A percentile compares a stretch with the other conserved stretches of the same genome.
Conservation (phyloP, 2,888 invertebrate species). For the Pachycephus smyrnensis region DNA sequence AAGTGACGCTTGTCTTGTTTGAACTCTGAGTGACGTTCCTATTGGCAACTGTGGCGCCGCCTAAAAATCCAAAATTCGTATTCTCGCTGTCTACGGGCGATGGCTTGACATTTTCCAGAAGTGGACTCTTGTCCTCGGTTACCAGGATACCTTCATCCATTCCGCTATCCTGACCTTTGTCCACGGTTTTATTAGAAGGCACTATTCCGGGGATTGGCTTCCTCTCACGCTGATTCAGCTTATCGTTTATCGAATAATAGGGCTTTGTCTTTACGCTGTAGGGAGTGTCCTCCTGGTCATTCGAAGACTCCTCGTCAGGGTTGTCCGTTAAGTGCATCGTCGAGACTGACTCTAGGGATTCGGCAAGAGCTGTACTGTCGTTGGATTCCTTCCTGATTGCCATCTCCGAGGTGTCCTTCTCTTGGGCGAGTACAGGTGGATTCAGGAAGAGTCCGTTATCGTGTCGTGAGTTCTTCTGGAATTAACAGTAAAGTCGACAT, state of each 20-base stretch:
- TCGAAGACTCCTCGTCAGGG: constrained; percentile 54
- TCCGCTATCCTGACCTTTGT: constrained; percentile 35
- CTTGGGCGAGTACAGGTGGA: constrained; percentile 33
- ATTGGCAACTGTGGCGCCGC: constrained; percentile 35
- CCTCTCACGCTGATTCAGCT: constrained; percentile 59
- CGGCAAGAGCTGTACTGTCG: constrained; percentile 35
- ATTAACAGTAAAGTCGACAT: constrained; percentile 26
- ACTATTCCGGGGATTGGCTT: constrained; percentile 37
- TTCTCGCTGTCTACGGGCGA: constrained; percentile 46
- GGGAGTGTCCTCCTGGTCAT: constrained; percentile 53
- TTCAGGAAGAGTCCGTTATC: constrained; percentile 51
- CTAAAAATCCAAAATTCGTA: constrained; percentile 53
- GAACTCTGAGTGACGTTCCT: constrained; percentile 51
- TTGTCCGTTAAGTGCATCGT: constrained; percentile 35
- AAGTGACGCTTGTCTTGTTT: constrained; percentile 72
- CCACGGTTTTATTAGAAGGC: constrained; percentile 39
- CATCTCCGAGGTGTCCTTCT: constrained; percentile 38
- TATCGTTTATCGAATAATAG: constrained; percentile 64
- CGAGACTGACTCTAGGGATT: constrained; percentile 37
- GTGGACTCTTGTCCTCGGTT: constrained; percentile 41
- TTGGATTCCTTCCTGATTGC: constrained; percentile 45
- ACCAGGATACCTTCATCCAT: constrained; percentile 32
- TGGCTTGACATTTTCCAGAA: constrained; percentile 55
- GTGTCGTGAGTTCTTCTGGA: constrained; percentile 58
- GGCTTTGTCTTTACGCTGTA: constrained; percentile 65